Base-by-base conservation (phyloP, 2,797 vertebrate species). In the Sitta carolinensis region DNA sequence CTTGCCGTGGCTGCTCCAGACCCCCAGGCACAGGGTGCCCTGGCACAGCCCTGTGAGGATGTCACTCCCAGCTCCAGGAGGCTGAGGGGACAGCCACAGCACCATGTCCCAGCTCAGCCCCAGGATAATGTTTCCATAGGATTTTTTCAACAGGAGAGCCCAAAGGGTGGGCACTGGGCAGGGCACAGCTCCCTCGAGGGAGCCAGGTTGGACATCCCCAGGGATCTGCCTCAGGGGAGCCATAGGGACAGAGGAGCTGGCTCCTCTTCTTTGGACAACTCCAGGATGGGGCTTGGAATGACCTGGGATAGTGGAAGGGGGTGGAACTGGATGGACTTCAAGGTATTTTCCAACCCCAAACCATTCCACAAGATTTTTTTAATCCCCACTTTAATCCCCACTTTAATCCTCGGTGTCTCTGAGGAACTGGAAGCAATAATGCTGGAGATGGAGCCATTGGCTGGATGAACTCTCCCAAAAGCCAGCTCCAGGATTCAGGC, bases 31-130 rank as follows among this genome's bases (percentile, higher is more conserved):
- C 3, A 1, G 68, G 68, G 32, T 50, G 79, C 47, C 40, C 81
- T 59, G 48, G 70, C 40, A n/a, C 22, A 1, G 19, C 29, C 43
- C 3, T 8, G 11, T 0, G 1, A 63, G 64, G 79, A 4, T 45
- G 67, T 13, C 67, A 9, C 88, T 36, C 19, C 2, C n/a, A 16
- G 14, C 38, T 19, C 45, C 0, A 20, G 74, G 40, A 26, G n/a
- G 5, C 10, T 2, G 27, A 34, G 36, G 21, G 72, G 27, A 63
- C 40, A 19, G 21, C 36, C 61, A 7, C 59, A 15, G 0, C 47
- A 3, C 30, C 0, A 0, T 10, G 47, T 3, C 73, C 0, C 0
- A 64, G 45, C 42, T 72, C 86, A 59, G 51, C 9, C 58, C 36
- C 47, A 8, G 7, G 23, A 7, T 1, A 4, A 7, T 0, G 4